Evolutionary conservation across 2,888 invertebrate genomes (phyloP).

Genomic region (Drosophila nr. perissopoda): DNA sequence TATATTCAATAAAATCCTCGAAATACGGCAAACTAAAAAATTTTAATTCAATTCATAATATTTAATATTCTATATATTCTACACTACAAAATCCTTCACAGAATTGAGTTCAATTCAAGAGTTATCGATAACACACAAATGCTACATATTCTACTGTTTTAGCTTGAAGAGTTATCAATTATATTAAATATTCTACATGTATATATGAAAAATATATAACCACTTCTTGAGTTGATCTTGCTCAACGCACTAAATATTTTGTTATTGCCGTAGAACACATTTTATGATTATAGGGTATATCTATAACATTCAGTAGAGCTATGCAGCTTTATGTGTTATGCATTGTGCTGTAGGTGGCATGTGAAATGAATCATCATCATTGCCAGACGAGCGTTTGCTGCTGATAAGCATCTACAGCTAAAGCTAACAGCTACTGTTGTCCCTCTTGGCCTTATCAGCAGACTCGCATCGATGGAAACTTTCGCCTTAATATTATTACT

Average conservation of each 20-base stretch:
- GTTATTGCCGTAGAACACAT: too few species aligned
- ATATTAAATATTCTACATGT: neutral
- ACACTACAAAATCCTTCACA: too few species aligned
- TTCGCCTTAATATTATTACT: constrained; percentile 42
- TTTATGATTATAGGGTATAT: constrained; percentile 5
- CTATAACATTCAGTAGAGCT: neutral
- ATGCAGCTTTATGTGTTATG: neutral
- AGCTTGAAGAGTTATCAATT: neutral
- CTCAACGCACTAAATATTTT: neutral
- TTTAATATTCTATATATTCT: neutral
- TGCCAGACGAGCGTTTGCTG: constrained; percentile 42
- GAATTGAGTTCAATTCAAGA: neutral
- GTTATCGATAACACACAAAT: neutral
- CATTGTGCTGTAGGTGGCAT: constrained; percentile 35
- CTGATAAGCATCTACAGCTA: constrained; percentile 55
- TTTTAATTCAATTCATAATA: neutral
- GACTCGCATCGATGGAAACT: constrained; percentile 47
- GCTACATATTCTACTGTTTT: neutral
- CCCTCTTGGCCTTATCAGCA: constrained; percentile 43
- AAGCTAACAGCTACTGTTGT: constrained; percentile 1
- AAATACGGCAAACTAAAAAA: neutral
- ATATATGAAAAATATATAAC: neutral
- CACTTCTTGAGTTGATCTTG: neutral
- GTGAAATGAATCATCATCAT: constrained; percentile 48
- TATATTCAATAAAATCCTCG: neutral